A percentile compares a stretch with the other conserved stretches of the same genome.
phyloP scores from a whole-genome alignment of 2,888 invertebrate species.

The Sphaerophoria taeniata region DNA sequence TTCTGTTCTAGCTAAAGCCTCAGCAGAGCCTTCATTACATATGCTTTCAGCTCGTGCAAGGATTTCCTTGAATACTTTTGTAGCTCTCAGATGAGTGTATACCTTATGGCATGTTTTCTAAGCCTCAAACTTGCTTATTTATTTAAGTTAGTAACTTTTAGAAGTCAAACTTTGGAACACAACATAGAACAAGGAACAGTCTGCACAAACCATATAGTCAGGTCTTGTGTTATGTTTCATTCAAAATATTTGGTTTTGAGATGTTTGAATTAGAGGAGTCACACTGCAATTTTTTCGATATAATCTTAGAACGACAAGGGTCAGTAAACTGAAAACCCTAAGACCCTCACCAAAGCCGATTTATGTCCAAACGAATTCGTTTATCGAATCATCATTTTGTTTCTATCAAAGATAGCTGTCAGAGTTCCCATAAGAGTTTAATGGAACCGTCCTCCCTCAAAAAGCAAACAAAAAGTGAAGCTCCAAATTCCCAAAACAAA shows the following conservation, averaged over 20 bases:
- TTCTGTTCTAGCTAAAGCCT: conserved; percentile 33
- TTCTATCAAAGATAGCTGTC: background rate
- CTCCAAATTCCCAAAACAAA: conserved; percentile 1
- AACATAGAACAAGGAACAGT: conserved; percentile 21
- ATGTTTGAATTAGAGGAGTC: too few species aligned
- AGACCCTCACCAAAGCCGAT: background rate
- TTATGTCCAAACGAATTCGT: conserved; percentile 16
- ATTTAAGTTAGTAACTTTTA: conserved; percentile 22
- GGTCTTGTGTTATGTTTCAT: conserved; percentile 32
- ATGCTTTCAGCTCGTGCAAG: conserved; percentile 56
- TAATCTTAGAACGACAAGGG: too few species aligned
- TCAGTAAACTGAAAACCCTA: background rate
- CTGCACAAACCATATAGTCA: conserved; percentile 41
- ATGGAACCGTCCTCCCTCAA: background rate
- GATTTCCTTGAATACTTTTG: conserved; percentile 24
- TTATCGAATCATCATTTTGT: background rate
- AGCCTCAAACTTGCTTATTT: conserved; percentile 59
- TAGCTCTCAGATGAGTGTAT: background rate
- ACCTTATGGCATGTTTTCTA: conserved; percentile 4
- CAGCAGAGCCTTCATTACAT: conserved; percentile 50
- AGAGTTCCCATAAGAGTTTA: conserved; percentile 6
- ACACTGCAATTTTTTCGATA: too few species aligned
- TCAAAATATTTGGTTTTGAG: too few species aligned
- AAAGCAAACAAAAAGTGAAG: background rate
- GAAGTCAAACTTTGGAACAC: conserved; percentile 42